Evolutionary conservation across 1,140 invertebrate genomes (phyloP), one percentile per base, ranked within the genome.

Genomic region (Pissodes strobi): DNA sequence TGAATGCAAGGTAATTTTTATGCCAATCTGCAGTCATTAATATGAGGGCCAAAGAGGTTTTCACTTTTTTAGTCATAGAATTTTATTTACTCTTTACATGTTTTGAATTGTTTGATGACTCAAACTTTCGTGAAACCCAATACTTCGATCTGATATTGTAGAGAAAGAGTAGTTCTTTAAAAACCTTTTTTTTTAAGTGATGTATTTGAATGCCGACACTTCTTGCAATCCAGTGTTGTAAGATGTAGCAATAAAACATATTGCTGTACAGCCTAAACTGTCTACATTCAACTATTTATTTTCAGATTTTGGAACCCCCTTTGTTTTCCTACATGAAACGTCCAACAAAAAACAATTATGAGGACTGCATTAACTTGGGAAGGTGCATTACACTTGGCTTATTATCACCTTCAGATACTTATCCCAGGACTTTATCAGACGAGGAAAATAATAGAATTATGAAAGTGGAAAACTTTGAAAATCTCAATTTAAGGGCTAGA

Each of bases 401-500:
- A 10, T 22, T 73, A 12, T 6, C 37, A 39, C 46, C 63, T 25
- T 65, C 64, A n/a, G 8, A 30, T 5, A 22, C 63, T 23, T 19
- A 52, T 17, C 51, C 62, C 22, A 23, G 66, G 38, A 49, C 41
- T 10, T 48, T 73, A 9, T 68, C 38, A 10, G 57, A 57, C 15
- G 59, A 67, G 1, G 65, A 73, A 58, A 64, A 70, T 66, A 41
- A 19, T 8, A 52, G 25, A 58, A 4, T 73, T 13, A 43, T 73
- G 13, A 69, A 48, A 10, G 41, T 73, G 9, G 67, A 72, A 41
- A 73, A 73, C 64, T 64, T 70, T n/a, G 70, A 72, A 19, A 70
- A 71, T 56, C 53, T 73, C 17, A 67, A 71, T 17, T 43, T 73
- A 13, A 45, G 41, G 4, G 65, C 64, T 15, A 52, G 72, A 57